A percentile compares a stretch with the other conserved stretches of the same genome.
phyloP scores from a whole-genome alignment of 2,113 vertebrate species.

The Xiphophorus hellerii region DNA sequence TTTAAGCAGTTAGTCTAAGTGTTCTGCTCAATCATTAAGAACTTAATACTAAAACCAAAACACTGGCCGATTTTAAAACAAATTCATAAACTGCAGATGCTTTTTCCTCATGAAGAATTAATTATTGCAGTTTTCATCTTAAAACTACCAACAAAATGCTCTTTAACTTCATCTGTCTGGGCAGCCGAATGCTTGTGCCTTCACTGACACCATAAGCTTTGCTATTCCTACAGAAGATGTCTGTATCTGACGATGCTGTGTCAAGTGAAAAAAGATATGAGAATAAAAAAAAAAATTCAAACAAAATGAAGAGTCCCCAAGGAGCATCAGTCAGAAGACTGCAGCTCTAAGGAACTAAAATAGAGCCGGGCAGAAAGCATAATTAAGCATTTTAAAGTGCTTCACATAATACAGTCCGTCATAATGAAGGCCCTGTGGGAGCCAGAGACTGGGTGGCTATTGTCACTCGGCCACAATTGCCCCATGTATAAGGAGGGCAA shows the following conservation, averaged over 20 bases:
- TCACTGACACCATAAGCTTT: slow-evolving; percentile 29
- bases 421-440: slow-evolving; percentile 75
- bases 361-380: slow-evolving; percentile 73
- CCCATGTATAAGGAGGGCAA: slow-evolving; percentile 48
- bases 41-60: slow-evolving; percentile 44
- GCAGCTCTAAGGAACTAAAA: slow-evolving; percentile 78
- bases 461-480: slow-evolving; percentile 63
- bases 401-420: slow-evolving; percentile 78
- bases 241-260: slow-evolving; percentile 56
- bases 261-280: slow-evolving; percentile 62
- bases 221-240: slow-evolving; percentile 50
- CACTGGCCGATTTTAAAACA: slow-evolving; percentile 6
- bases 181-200: slow-evolving; percentile 27
- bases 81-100: slow-evolving; percentile 35
- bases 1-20: slow-evolving; percentile 63
- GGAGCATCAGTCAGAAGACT: slow-evolving; percentile 77
- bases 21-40: slow-evolving; percentile 50
- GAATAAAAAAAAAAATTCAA: slow-evolving; percentile 50
- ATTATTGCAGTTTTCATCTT: slow-evolving; percentile 36
- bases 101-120: slow-evolving; percentile 8
- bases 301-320: slow-evolving; percentile 66
- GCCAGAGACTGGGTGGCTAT: slow-evolving; percentile 57
- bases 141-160: slow-evolving; percentile 36
- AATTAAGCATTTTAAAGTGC: slow-evolving; percentile 81
- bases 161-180: slow-evolving; percentile 25